A percentile compares a stretch with the other conserved stretches of the same genome.
Evolutionary conservation across 2,888 invertebrate genomes (phyloP).

Genomic region (Desoria tigrina): DNA sequence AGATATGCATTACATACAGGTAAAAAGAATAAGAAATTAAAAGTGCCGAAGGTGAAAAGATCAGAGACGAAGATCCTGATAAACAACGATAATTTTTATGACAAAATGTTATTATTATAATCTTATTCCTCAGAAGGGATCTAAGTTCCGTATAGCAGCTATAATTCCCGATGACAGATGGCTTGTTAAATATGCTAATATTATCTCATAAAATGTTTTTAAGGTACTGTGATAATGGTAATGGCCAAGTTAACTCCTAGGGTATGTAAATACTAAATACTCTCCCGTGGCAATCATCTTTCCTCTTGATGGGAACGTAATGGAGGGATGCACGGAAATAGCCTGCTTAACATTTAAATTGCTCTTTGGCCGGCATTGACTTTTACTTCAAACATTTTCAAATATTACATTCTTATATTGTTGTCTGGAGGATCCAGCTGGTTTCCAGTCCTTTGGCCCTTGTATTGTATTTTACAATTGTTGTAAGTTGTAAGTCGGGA

Average conservation of each 20-base stretch:
- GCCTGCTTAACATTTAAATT: slow-evolving; percentile 26
- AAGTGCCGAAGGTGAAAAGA: slow-evolving; percentile 6
- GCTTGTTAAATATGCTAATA: slow-evolving; percentile 24
- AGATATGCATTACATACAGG: not conserved
- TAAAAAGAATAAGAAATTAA: not conserved
- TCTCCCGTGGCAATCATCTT: not conserved
- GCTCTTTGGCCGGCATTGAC: slow-evolving; percentile 1
- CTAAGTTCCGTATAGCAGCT: not conserved
- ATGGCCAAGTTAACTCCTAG: slow-evolving; percentile 11
- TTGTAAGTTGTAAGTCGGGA: no score
- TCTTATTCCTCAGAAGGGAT: not conserved
- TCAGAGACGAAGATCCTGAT: not conserved
- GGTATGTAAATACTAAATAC: slow-evolving; percentile 16
- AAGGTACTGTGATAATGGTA: slow-evolving; percentile 20
- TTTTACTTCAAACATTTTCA: not conserved
- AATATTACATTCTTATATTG: not conserved
- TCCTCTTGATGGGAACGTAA: no score
- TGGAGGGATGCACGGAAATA: slow-evolving; percentile 12
- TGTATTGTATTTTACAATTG: no score
- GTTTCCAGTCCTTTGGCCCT: not conserved
- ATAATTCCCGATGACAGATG: slow-evolving; percentile 18
- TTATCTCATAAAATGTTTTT: slow-evolving; percentile 5
- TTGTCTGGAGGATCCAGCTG: not conserved
- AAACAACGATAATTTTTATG: not conserved
- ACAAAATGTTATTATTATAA: not conserved